These are phyloP conservation scores for Ancistrus triradiatus DNA, from an alignment of 2,113 vertebrate genomes.

Conservation along the genomic window DNA sequence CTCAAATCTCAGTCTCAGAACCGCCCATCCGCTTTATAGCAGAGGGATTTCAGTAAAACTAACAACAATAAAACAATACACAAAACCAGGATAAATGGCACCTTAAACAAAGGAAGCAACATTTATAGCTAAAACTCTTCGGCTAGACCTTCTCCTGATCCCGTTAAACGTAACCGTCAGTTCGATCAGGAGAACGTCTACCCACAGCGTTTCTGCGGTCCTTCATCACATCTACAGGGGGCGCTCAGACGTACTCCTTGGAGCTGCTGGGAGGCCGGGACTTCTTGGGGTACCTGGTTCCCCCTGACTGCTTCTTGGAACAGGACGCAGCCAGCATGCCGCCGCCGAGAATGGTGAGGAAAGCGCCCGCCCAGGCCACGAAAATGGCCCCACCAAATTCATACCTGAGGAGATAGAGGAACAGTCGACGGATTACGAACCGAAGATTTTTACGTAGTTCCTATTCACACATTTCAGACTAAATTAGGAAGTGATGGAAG, in stretches of 20 bases:
- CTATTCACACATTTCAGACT: no score
- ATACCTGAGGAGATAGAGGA: constrained; percentile 63
- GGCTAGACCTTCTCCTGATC: background rate
- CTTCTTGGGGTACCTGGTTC: constrained; percentile 67
- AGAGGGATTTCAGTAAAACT: background rate
- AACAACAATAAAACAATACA: background rate
- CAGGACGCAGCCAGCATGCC: constrained; percentile 78
- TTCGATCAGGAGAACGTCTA: constrained; percentile 8
- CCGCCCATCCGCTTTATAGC: background rate
- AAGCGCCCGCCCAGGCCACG: constrained; percentile 79
- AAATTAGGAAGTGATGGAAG: background rate
- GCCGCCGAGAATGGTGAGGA: constrained; percentile 74
- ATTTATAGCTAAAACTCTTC: background rate
- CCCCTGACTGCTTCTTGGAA: constrained; percentile 53
- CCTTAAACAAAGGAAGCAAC: background rate
- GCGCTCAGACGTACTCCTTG: constrained; percentile 78
- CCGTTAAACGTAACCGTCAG: constrained; percentile 19
- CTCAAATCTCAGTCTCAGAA: background rate
- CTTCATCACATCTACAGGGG: background rate
- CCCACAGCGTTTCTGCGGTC: background rate
- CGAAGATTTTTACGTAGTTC: no score
- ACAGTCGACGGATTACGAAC: background rate
- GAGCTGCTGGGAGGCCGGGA: constrained; percentile 59
- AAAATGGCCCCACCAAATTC: constrained; percentile 86
- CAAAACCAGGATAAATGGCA: background rate